Evolutionary conservation across 2,113 vertebrate species (phyloP), one percentile per base, ranked within the genome.

Genomic region (Callionymus lyra): DNA sequence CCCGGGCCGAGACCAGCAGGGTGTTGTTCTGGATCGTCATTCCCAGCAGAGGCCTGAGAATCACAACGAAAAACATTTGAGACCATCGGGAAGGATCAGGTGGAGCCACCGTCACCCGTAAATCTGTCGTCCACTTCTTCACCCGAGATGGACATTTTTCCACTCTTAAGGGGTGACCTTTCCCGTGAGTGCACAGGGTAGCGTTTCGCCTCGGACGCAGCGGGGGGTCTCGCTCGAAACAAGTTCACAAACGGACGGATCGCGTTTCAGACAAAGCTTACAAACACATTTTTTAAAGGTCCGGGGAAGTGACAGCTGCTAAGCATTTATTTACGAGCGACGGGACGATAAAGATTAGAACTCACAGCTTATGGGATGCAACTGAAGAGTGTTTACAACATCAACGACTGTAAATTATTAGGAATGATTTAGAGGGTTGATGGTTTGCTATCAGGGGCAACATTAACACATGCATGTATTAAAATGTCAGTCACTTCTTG

Each of bases 11-110:
- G 18, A 65, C 36, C 19, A 63, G 34, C 18, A 51, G 52, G 4
- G 63, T 41, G 41, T 78, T 79, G 31, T 80, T 74, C 50, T 87
- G 85, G 57, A 94, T 80, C 1, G 88, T 91, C 91, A 95, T 93
- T 62, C 46, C 79, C 44, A 54, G 13, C 13, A 31, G 6, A n/a
- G 44, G 49, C 35, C 34, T 57, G 9, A 16, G 50, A 27, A 59
- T 8, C 11, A 77, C 82, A 63, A 1, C n/a, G n/a, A 37, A 38
- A 21, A 4, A 9, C 11, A 39, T 3, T 16, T 12, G 1, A 34
- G 9, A 34, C 21, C 21, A 53, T n/a, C 4, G 4, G 21, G 21
- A 4, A 27, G 21, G 21, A 27, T 8, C 21, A n/a, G n/a, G n/a
- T n/a, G n/a, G n/a, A n/a, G n/a, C n/a, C n/a, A n/a, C 21, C 21